Conservation (phyloP, 2,888 invertebrate species). For the Troides helena region DNA sequence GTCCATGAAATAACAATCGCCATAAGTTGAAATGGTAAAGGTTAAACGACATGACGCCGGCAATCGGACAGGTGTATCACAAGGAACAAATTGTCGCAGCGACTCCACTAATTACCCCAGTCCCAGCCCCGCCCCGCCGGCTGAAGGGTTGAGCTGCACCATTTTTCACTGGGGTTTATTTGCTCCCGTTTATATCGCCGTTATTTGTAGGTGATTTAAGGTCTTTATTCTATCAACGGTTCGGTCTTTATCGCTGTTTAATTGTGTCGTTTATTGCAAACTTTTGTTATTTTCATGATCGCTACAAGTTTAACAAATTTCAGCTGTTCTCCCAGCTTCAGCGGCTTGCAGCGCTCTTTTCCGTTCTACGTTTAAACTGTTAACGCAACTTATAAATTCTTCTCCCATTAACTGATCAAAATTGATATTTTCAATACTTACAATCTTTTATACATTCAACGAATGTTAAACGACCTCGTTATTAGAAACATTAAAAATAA, state of each 20-base stretch:
- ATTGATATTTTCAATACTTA: too few relatives aligned
- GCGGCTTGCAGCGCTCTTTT: too few relatives aligned
- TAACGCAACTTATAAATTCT: too few relatives aligned
- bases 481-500: too few relatives aligned
- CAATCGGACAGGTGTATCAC: slow-evolving; percentile 37
- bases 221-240: slow-evolving; percentile 38
- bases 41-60: slow-evolving; percentile 33
- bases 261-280: slow-evolving; percentile 17
- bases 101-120: slow-evolving; percentile 47
- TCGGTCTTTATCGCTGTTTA: slow-evolving; percentile 19
- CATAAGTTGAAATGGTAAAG: slow-evolving; percentile 3
- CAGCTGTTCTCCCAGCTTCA: too few relatives aligned
- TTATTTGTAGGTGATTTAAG: slow-evolving; percentile 48
- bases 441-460: too few relatives aligned
- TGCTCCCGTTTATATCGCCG: slow-evolving; percentile 43
- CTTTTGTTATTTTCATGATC: slow-evolving; percentile 1
- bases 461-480: too few relatives aligned
- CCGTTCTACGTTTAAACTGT: too few relatives aligned
- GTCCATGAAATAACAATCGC: too few relatives aligned
- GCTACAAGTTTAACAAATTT: background rate
- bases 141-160: slow-evolving; percentile 57
- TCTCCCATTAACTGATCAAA: too few relatives aligned
- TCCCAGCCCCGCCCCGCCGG: slow-evolving; percentile 33
- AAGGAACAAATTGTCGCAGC: slow-evolving; percentile 43
- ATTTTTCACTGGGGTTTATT: slow-evolving; percentile 45